Evolutionary conservation across 2,113 vertebrate genomes (phyloP), one percentile per base, ranked within the genome.

Genomic region (Colistium nudipinnis): DNA sequence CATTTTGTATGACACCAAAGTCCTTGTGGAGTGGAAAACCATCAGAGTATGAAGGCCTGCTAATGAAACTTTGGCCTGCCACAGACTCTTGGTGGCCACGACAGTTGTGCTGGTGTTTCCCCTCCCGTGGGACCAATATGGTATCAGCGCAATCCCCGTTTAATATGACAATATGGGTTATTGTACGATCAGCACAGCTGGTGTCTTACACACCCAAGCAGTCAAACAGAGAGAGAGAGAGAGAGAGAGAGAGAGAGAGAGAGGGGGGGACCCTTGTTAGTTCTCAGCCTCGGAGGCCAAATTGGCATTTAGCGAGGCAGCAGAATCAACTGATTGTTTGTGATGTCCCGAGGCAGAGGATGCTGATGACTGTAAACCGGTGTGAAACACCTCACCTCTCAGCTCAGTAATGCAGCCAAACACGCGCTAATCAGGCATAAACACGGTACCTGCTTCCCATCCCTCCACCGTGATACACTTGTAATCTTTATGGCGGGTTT

Each of bases 271-370:
- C 62, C 57, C 81, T 85, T 78, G 75, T 84, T 85, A 83, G 74
- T 70, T 62, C 44, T 75, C 78, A 76, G 68, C 77, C 77, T 84
- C 59, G 44, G 65, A 81, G 80, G 61, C 55, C 47, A 81, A 87
- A 83, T 81, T 81, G 83, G 64, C 74, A 80, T 88, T 89, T 83
- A 84, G 82, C 59, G 33, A 85, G 62, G 78, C 82, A 81, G 81
- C 84, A 84, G 69, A 82, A 86, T 63, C 62, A 20, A 62, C 69
- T 90, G 88, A 89, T 90, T 85, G 79, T 74, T 77, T 55, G 62
- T 67, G 56, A 83, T 79, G 71, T 80, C 62, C 76, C 19, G 12
- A 74, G 81, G 84, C 65, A 67, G 66, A 64, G 39, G 64, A 75
- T 33, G 70, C 43, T 81, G 81, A 82, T 80, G 62, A 80, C 80